Percentiles rank a stretch among this genome's conserved stretches.
Conservation (phyloP, 2,113 vertebrate species). For the Neodon shergylaensis region DNA sequence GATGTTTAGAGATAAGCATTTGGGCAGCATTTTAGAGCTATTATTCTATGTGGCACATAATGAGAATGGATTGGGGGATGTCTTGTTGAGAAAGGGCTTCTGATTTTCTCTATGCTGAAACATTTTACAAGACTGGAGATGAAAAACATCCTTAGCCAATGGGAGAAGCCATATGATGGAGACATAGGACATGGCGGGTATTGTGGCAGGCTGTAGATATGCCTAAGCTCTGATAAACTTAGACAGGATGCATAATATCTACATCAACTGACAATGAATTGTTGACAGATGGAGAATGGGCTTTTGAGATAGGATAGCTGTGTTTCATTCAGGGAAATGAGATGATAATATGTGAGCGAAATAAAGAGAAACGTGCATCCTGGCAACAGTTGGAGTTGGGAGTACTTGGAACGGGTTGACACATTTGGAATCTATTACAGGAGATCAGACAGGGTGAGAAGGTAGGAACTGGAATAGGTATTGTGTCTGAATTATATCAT, state of each 20-base stretch:
- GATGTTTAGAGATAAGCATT: background rate
- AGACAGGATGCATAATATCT: background rate
- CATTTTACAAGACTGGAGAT: background rate
- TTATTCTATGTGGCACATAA: background rate
- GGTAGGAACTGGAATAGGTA: background rate
- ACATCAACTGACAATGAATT: background rate
- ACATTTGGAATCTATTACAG: background rate
- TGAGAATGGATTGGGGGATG: background rate
- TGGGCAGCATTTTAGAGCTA: accelerated
- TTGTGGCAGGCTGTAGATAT: background rate
- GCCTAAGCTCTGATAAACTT: background rate
- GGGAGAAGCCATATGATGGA: accelerated
- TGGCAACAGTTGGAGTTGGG: background rate
- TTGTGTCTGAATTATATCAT: background rate
- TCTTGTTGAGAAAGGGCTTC: background rate
- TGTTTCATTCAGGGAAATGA: background rate
- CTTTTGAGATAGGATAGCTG: background rate
- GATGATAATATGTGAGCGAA: background rate
- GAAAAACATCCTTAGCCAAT: background rate
- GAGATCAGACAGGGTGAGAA: background rate
- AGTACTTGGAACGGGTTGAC: background rate
- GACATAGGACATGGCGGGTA: accelerated
- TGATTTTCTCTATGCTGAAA: background rate
- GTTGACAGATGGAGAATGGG: background rate
- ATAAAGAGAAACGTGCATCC: background rate